phyloP scores from a whole-genome alignment of 2,888 invertebrate species.

The Selenia dentaria region DNA sequence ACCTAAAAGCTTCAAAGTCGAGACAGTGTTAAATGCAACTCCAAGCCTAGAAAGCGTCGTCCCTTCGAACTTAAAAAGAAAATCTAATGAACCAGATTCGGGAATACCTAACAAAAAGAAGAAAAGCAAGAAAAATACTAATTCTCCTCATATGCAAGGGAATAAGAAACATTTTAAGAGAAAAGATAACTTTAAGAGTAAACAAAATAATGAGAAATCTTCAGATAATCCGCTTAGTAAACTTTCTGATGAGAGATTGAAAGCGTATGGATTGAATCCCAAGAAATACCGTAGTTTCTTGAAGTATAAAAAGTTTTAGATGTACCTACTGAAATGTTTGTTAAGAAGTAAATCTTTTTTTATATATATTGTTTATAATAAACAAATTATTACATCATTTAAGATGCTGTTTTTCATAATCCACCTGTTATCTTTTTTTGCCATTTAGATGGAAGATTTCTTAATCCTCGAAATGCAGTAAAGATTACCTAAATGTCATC shows the following conservation, averaged over 20 bases:
- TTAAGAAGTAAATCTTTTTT: not conserved
- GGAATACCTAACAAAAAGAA: conserved; percentile 41
- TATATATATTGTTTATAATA: not conserved
- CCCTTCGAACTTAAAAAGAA: conserved; percentile 31
- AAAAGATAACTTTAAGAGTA: conserved; percentile 46
- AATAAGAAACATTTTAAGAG: conserved; percentile 31
- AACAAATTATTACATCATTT: no score
- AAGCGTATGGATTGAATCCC: conserved; percentile 96
- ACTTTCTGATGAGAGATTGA: conserved; percentile 91
- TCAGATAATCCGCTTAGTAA: conserved; percentile 61
- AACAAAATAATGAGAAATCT: conserved; percentile 39
- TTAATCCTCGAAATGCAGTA: no score
- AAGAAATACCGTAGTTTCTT: conserved; percentile 93
- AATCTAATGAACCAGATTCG: conserved; percentile 31
- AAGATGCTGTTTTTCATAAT: no score
- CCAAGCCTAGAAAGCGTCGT: conserved; percentile 46
- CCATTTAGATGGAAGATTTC: no score
- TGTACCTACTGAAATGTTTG: not conserved
- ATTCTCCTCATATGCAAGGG: conserved; percentile 27
- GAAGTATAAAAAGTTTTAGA: conserved; percentile 86
- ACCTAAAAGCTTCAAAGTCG: conserved; percentile 46
- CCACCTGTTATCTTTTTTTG: no score
- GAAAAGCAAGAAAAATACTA: conserved; percentile 37
- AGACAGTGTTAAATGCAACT: conserved; percentile 42
- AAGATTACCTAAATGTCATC: no score